These are phyloP conservation scores for Oryctolagus cuniculus DNA, from an alignment of 2,113 vertebrate genomes.

Conservation along the genomic window DNA sequence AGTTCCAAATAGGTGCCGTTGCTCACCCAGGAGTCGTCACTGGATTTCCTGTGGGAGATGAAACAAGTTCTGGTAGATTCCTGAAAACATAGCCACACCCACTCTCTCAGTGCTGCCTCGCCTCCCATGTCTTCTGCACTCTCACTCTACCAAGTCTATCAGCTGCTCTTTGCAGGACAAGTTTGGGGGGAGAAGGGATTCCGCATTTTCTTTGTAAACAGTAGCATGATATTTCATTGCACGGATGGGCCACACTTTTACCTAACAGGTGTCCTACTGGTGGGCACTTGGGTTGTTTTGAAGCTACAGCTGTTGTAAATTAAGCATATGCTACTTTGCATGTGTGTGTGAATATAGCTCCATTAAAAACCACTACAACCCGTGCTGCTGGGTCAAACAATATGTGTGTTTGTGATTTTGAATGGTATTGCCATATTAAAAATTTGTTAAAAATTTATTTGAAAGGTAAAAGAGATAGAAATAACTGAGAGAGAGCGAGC, in stretches of 20 bases:
- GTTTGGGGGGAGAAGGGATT: background rate
- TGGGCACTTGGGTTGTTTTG: background rate
- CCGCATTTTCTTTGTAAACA: background rate
- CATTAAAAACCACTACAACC: background rate
- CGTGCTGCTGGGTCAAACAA: background rate
- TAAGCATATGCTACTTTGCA: background rate
- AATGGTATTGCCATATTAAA: background rate
- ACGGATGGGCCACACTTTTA: background rate
- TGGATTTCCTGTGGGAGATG: slow-evolving; percentile 91
- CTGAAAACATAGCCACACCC: accelerated
- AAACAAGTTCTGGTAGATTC: slow-evolving; percentile 58
- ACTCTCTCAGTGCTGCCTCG: no score
- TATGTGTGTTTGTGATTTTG: background rate
- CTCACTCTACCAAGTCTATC: background rate
- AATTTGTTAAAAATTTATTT: no score
- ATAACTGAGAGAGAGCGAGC: no score
- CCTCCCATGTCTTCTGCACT: accelerated
- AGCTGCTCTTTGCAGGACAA: background rate
- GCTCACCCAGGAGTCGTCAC: slow-evolving; percentile 95
- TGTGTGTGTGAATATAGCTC: background rate
- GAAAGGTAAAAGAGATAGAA: no score
- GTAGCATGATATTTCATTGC: background rate
- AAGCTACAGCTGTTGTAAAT: background rate
- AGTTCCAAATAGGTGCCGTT: slow-evolving; percentile 96
- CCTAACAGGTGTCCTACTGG: background rate